Base-by-base conservation (phyloP, 64 coral and sea anemone species). In the Montipora efflorescens region DNA sequence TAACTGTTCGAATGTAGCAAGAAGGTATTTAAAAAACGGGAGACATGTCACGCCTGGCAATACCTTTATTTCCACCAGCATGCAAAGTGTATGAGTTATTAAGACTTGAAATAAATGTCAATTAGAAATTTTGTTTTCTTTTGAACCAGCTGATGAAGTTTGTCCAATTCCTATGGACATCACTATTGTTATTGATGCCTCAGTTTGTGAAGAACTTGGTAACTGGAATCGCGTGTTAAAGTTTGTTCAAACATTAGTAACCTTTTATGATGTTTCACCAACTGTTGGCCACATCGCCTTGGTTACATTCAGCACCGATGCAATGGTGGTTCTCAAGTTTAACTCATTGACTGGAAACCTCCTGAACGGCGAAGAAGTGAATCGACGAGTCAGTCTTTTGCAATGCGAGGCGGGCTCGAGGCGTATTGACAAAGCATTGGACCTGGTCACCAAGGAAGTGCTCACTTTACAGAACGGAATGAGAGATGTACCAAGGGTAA, bases 381-480 rank as follows among this genome's bases (percentile, higher is more conserved):
- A 25, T 48, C 49, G 48, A 28, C 61, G 45, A 13, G 79, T 91
- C 49, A 62, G 45, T 48, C 15, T 10, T 11, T 48, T 92, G 47
- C 64, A 28, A 43, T 92, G 90, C 61, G 79, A 83, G 48, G 18
- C 50, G 55, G 90, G 90, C 55, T 92, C 48, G 12, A 83, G 50
- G 7, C 71, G 73, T 1, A 92, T 92, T 55, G 90, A 92, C 45
- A 92, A 92, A 83, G 90, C 90, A 13, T n/a, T 92, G 19, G 47
- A 50, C 22, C 47, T 92, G 18, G 90, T 79, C 28, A 48, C 73
- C 20, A 76, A 51, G 15, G 21, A 92, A 8, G n/a, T 92, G 53
- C 83, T 83, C 3, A 84, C 79, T n/a, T 10, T 18, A 2, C n/a
- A n/a, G 1, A 47, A 23, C 43, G 90, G 90, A 50, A 92, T 92